Conservation (phyloP, 1,140 invertebrate species). For the Ceratoteleas bidentatus region DNA sequence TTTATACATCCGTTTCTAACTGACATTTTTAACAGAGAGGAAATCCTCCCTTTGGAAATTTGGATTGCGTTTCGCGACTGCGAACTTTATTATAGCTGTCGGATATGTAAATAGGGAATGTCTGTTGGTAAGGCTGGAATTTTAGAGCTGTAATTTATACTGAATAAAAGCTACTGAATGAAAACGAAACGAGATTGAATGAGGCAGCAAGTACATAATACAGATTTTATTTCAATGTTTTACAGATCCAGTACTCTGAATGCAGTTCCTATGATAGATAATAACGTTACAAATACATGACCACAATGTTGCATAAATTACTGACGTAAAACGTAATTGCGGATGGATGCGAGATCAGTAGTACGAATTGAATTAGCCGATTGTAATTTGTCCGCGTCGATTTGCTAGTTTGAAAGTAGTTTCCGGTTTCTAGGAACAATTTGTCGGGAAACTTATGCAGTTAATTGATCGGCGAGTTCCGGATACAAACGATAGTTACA, state of each 20-base stretch:
- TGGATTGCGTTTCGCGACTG: too few species aligned
- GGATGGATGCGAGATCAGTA: conserved; percentile 38
- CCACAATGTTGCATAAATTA: conserved; percentile 39
- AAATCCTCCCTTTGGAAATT: too few species aligned
- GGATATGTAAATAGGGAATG: too few species aligned
- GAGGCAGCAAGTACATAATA: conserved; percentile 16
- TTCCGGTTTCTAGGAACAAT: conserved; percentile 31
- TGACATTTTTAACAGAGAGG: too few species aligned
- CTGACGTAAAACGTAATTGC: conserved; percentile 27
- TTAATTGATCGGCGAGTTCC: conserved; percentile 9
- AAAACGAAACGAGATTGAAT: background rate
- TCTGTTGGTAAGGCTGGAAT: too few species aligned
- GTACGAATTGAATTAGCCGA: conserved; percentile 15
- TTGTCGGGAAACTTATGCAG: conserved; percentile 16
- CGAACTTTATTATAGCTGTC: too few species aligned
- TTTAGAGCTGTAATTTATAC: too few species aligned
- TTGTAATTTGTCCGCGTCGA: conserved; percentile 7
- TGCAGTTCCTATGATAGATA: conserved; percentile 24
- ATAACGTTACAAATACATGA: conserved; percentile 53
- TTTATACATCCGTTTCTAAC: too few species aligned
- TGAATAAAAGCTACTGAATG: background rate
- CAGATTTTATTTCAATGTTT: conserved; percentile 54
- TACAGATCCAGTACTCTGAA: conserved; percentile 47
- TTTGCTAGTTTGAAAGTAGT: conserved; percentile 13
- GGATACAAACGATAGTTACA: conserved; percentile 23